Evolutionary conservation across 2,888 invertebrate genomes (phyloP), one percentile per base, ranked within the genome.

Genomic region (Lobophora halterata): DNA sequence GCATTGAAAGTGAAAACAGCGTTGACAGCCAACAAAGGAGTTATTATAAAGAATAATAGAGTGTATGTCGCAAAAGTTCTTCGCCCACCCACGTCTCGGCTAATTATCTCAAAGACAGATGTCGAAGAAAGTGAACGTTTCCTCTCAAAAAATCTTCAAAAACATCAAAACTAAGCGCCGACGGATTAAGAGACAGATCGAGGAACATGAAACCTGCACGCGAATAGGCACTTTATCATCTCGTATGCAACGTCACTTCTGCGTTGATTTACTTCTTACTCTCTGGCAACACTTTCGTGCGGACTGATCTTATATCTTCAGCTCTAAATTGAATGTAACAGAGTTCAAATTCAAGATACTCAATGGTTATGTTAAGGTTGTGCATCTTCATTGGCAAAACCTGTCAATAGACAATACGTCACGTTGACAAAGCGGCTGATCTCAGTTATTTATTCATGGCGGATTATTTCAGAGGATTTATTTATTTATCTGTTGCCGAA

Each of bases 131-230:
- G 73, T 69, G 78, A 80, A 76, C 53, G 66, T 65, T 61, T 53
- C 62, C 57, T 62, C 54, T 52, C 61, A 67, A 76, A 81, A 82
- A 82, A 82, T 65, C 58, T 64, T 69, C 65, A 57, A 65, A 56
- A 68, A 82, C 83, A 71, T 83, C 83, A 82, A 80, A 81, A 81
- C 74, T 83, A 73, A 80, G 73, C 75, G 80, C 83, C 85, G 83
- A 76, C 76, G 72, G 79, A 85, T 82, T 83, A 82, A 60, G 59
- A 47, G 55, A 61, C 50, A 49, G 11, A 36, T 55, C 49, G 44
- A 43, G 40, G 30, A 23, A 12, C 7, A 5, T 12, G 10, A 11
- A 18, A 30, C 8, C 30, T 7, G 13, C 44, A 28, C 28, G 30
- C 46, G 10, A 52, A 24, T 35, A 25, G 4, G 3, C 20, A 35